phyloP scores from a whole-genome alignment of 1,140 invertebrate genomes.

The Procambarus clarkii region DNA sequence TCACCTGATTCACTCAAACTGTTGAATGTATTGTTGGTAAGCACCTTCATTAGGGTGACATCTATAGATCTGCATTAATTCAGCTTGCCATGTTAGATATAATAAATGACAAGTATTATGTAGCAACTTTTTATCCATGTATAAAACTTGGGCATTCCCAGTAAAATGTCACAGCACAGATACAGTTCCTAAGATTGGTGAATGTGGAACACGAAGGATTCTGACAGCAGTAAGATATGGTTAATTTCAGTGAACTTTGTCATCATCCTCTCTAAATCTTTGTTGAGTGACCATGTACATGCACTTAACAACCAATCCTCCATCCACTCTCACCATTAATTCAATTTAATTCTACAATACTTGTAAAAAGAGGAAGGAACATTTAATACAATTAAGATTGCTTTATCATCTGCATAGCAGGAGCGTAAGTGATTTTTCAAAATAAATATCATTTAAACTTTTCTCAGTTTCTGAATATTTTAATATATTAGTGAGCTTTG shows the following conservation, averaged over 20 bases:
- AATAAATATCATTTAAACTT: not conserved
- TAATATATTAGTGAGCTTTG: constrained; percentile 21
- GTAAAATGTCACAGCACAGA: constrained; percentile 61
- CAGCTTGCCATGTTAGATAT: not conserved
- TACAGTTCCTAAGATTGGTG: constrained; percentile 50
- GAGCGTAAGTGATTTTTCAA: not conserved
- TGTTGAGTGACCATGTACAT: not conserved
- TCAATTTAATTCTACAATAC: constrained; percentile 23
- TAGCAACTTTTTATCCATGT: constrained; percentile 14
- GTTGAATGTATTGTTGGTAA: constrained; percentile 25
- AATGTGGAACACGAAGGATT: constrained; percentile 39
- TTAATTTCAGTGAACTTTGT: not conserved
- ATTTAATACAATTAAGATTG: constrained; percentile 4
- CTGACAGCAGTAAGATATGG: not conserved
- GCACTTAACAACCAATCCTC: not conserved
- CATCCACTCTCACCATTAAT: constrained; percentile 3
- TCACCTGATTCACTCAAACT: constrained; percentile 13
- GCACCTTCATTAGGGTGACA: constrained; percentile 7
- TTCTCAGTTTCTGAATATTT: not conserved
- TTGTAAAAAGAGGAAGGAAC: constrained; percentile 14
- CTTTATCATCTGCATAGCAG: not conserved
- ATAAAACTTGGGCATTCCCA: constrained; percentile 52
- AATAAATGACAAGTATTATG: too few species aligned
- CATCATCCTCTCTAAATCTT: not conserved
- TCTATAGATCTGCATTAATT: constrained; percentile 18